phyloP scores from a whole-genome alignment of 2,113 vertebrate genomes.

The Aphyosemion australe region DNA sequence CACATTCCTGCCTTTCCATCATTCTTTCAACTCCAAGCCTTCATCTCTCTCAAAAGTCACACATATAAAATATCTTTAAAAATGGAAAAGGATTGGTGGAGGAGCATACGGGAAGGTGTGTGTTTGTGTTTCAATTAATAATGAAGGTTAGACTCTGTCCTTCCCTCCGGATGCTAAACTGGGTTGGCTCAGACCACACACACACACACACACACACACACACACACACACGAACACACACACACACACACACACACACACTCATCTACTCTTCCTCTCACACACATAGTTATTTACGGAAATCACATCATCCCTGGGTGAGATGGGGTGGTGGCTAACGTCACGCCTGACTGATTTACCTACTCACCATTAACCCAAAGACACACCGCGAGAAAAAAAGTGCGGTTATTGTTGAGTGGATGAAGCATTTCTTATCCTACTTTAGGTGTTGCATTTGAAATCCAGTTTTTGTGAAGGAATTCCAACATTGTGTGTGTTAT shows the following conservation, averaged over 20 bases:
- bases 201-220: constrained; percentile 6
- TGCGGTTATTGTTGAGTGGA: not conserved
- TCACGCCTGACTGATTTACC: constrained; percentile 68
- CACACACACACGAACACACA: constrained; percentile 9
- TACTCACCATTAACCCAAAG: constrained; percentile 63
- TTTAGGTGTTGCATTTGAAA: not conserved
- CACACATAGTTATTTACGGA: constrained; percentile 68
- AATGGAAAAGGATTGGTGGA: not conserved
- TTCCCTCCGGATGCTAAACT: constrained; percentile 44
- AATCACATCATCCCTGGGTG: constrained; percentile 66
- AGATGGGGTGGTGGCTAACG: constrained; percentile 52
- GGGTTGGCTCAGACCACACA: constrained; percentile 7
- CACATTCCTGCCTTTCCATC: not conserved
- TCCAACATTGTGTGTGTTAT: constrained; percentile 13
- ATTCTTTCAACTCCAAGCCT: not conserved
- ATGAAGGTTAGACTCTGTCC: constrained; percentile 67
- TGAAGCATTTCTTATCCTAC: not conserved
- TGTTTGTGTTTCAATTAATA: constrained; percentile 63
- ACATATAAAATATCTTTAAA: too few species aligned
- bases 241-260: constrained; percentile 6
- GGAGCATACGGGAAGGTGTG: constrained; percentile 35
- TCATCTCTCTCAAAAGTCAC: not conserved
- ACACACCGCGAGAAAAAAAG: constrained; percentile 3
- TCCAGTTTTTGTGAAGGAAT: not conserved
- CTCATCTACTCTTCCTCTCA: too few species aligned